phyloP scores from a whole-genome alignment of 37 sponge, comb jelly and placozoan species.

The Amphimedon queenslandica region DNA sequence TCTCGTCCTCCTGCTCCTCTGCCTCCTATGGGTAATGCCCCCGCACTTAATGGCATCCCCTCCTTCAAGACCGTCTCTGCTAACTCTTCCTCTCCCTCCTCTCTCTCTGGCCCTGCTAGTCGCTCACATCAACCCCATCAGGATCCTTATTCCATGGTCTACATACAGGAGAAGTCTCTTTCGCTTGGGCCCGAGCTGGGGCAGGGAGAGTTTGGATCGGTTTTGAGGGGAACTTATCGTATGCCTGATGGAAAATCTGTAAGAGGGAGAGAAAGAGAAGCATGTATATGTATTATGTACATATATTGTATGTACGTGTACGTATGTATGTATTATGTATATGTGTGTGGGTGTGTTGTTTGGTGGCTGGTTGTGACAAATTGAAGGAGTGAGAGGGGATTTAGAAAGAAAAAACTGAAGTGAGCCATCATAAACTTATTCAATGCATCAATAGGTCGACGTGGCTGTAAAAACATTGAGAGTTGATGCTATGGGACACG shows the following conservation, averaged over 20 bases:
- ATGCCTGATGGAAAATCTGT: conserved; percentile 35
- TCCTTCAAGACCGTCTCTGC: neutral
- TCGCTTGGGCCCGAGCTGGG: conserved; percentile 65
- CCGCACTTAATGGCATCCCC: neutral
- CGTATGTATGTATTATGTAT: no score
- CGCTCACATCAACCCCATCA: conserved; percentile 13
- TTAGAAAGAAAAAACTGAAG: neutral
- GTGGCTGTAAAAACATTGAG: conserved; percentile 90
- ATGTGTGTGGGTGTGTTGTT: no score
- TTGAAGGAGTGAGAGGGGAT: neutral
- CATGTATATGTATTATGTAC: no score
- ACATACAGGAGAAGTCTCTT: conserved; percentile 25
- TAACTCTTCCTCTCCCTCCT: neutral
- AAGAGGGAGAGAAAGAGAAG: no score
- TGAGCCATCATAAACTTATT: neutral
- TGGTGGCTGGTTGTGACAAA: neutral
- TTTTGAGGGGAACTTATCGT: conserved; percentile 65
- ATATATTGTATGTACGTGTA: no score
- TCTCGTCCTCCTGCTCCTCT: neutral
- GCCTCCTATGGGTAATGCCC: conserved; percentile 2
- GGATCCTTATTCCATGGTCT: conserved; percentile 27
- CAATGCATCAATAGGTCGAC: conserved; percentile 34
- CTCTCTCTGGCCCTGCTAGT: neutral
- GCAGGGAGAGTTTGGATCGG: conserved; percentile 90
- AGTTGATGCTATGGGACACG: conserved; percentile 73